Evolutionary conservation across 2,888 invertebrate genomes (phyloP).

Genomic region (Anarsia innoxiella): DNA sequence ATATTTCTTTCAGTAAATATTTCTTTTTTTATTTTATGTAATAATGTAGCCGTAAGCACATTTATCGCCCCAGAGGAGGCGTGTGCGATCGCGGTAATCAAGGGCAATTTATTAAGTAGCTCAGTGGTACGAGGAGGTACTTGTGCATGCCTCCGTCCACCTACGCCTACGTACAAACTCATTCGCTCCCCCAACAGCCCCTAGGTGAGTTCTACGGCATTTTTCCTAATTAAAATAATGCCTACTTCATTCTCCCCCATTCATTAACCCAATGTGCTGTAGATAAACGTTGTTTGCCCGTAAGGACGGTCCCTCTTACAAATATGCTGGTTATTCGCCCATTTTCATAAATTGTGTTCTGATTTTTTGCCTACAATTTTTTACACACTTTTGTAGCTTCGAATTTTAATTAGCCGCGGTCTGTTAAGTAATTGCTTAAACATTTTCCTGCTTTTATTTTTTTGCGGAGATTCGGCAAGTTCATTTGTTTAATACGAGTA

Average conservation of each 20-base stretch:
- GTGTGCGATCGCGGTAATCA: slow-evolving; percentile 29
- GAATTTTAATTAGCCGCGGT: slow-evolving; percentile 45
- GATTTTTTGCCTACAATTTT: slow-evolving; percentile 40
- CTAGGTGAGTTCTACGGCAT: slow-evolving; percentile 41
- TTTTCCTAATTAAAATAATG: slow-evolving; percentile 74
- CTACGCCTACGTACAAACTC: neutral
- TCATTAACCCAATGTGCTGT: slow-evolving; percentile 69
- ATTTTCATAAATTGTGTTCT: slow-evolving; percentile 49
- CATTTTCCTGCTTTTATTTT: neutral
- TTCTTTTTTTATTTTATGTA: neutral
- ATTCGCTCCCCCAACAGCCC: slow-evolving; percentile 24
- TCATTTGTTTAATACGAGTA: no score
- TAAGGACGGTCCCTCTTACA: slow-evolving; percentile 48
- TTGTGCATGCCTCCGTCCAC: slow-evolving; percentile 12
- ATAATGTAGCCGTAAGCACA: neutral
- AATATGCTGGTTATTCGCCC: slow-evolving; percentile 56
- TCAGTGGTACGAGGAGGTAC: no score
- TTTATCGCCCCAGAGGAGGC: neutral
- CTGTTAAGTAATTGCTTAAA: slow-evolving; percentile 30
- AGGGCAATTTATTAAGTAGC: slow-evolving; percentile 36
- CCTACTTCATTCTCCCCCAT: slow-evolving; percentile 62
- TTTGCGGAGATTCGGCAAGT: no score
- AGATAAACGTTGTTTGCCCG: slow-evolving; percentile 64
- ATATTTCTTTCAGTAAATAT: slow-evolving; percentile 15
- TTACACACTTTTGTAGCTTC: slow-evolving; percentile 36